Evolutionary conservation across 2,113 vertebrate species (phyloP).

Genomic region (Syngnathus typhle): DNA sequence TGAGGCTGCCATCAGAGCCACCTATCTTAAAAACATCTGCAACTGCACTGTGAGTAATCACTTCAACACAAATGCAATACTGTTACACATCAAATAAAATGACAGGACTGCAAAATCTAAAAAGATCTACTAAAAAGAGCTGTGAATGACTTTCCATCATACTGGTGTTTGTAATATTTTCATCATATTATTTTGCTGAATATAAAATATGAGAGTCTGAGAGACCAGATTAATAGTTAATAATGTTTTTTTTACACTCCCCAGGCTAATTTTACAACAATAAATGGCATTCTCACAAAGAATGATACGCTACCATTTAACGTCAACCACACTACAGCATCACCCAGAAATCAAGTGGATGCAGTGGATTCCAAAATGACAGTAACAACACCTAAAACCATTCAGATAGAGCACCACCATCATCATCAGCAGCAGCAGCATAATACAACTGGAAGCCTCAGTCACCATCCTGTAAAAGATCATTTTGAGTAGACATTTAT

Average conservation of each 20-base stretch:
- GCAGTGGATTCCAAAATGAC: background rate
- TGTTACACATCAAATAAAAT: background rate
- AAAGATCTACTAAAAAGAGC: too few relatives aligned
- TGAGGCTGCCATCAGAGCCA: slow-evolving; percentile 78
- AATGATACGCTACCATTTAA: background rate
- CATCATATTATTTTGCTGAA: background rate
- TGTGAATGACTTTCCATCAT: too few relatives aligned
- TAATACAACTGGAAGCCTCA: slow-evolving; percentile 1
- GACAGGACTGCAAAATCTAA: background rate
- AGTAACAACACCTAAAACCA: background rate
- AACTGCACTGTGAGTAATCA: slow-evolving; percentile 74
- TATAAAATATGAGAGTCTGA: background rate
- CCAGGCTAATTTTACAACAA: slow-evolving; percentile 28
- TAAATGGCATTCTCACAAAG: background rate
- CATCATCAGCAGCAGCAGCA: slow-evolving; percentile 9
- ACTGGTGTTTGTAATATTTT: background rate
- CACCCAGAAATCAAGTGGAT: background rate
- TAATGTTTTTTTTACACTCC: background rate
- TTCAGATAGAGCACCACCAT: slow-evolving; percentile 1
- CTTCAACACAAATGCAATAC: slow-evolving; percentile 6
- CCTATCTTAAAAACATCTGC: slow-evolving; percentile 73
- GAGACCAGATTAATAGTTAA: background rate
- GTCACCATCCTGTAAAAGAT: background rate
- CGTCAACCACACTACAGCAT: background rate
- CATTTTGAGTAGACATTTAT: background rate